Conservation (phyloP, 2,888 invertebrate genomes). For the Cephus pygmeus region DNA sequence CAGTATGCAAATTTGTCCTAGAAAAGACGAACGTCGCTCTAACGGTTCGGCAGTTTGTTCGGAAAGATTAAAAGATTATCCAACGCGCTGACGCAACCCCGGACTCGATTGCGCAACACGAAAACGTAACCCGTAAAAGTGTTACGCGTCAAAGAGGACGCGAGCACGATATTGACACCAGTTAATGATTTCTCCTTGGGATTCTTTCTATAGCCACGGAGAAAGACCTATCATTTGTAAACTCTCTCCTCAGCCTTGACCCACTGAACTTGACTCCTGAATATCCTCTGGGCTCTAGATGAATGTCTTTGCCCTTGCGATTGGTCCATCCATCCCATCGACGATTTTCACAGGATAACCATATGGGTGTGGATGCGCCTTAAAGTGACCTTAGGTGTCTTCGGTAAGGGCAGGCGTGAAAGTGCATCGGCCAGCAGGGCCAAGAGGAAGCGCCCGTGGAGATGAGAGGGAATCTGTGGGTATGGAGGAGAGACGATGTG, state of each 20-base stretch:
- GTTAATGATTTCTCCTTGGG: not conserved
- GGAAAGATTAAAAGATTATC: slow-evolving; percentile 46
- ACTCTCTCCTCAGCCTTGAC: slow-evolving; percentile 51
- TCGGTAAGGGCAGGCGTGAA: no score
- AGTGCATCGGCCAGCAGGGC: no score
- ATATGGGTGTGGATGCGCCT: not conserved
- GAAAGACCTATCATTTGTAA: slow-evolving; percentile 36
- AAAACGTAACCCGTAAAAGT: slow-evolving; percentile 51
- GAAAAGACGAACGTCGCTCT: slow-evolving; percentile 30
- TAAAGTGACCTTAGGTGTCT: not conserved
- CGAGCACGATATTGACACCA: not conserved
- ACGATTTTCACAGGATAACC: no score
- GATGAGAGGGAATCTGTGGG: no score
- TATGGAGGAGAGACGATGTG: not conserved
- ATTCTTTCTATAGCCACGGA: slow-evolving; percentile 5
- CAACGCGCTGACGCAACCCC: slow-evolving; percentile 44
- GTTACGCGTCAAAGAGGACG: slow-evolving; percentile 31
- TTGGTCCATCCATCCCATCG: slow-evolving; percentile 1
- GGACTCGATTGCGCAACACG: slow-evolving; percentile 48
- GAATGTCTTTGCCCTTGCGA: not conserved
- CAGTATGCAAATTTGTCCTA: slow-evolving; percentile 35
- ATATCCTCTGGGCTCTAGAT: slow-evolving; percentile 5
- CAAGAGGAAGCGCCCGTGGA: no score
- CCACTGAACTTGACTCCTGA: slow-evolving; percentile 39
- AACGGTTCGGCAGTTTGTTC: slow-evolving; percentile 23